Evolutionary conservation across 2,888 invertebrate species (phyloP).

Genomic region (Cephus sareptanus): DNA sequence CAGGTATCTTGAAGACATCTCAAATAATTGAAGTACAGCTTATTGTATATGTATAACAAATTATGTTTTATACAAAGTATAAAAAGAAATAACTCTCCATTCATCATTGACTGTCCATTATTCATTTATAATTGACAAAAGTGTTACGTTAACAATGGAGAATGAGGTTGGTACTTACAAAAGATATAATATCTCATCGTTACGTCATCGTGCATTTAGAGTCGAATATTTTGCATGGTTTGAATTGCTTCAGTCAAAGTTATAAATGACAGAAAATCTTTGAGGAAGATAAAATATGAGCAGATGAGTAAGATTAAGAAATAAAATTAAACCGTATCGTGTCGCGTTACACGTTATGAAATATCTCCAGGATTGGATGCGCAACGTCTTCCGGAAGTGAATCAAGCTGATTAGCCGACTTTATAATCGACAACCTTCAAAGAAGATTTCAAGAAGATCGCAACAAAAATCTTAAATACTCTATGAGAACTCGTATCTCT

Average conservation of each 20-base stretch:
- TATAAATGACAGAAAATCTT: no score
- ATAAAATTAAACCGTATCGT: no score
- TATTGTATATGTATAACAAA: neutral
- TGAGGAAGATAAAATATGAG: no score
- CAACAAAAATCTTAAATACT: neutral
- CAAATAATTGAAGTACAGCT: neutral
- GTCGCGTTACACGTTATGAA: no score
- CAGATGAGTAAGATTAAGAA: no score
- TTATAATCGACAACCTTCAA: neutral
- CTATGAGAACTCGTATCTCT: neutral
- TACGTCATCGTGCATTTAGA: neutral
- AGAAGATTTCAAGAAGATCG: neutral
- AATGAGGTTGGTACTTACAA: neutral
- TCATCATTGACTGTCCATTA: neutral
- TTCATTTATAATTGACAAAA: neutral
- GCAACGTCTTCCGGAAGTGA: neutral
- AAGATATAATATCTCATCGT: neutral
- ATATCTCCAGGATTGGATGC: no score
- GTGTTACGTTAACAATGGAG: neutral
- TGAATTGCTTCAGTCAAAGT: no score
- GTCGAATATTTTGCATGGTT: no score
- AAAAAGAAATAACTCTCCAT: neutral
- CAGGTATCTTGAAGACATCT: neutral
- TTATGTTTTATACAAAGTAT: neutral
- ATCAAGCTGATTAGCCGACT: neutral